Evolutionary conservation across 2,797 vertebrate species (phyloP), one percentile per base, ranked within the genome.

Genomic region (Balearica regulorum): DNA sequence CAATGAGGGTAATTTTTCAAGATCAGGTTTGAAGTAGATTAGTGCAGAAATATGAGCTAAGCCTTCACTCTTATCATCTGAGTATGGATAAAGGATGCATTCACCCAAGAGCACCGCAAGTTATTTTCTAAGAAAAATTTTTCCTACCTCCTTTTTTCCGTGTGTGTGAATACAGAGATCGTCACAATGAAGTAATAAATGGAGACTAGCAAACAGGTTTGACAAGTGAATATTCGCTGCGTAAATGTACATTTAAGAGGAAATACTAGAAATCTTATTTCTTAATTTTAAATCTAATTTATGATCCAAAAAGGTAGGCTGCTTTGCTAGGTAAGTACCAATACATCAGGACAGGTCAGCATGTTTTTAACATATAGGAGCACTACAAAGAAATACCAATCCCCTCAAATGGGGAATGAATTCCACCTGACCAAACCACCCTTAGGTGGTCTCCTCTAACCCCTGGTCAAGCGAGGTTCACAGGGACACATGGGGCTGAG

Each of bases 31-130:
- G 92, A 98, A 94, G 96, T 86, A 93, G 96, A 97, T 97, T 90
- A 97, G 96, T 91, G 93, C 91, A 96, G 97, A 97, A 97, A 96
- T 95, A 94, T 96, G 93, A 98, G 94, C 96, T 91, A 93, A 97
- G 95, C 78, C 72, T 92, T 95, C 94, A 89, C 80, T 96, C 96
- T 97, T 93, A 84, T 97, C 92, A 97, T 97, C 73, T 94, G 90
- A 94, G 92, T 95, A 97, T 93, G 97, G 91, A 97, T 94, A 97
- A 95, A 96, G 88, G 94, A 96, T 96, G 94, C 75, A 94, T 97
- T 97, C 96, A 96, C 91, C 73, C 78, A 80, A 96, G 87, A 97
- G 87, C 90, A 93, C 90, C 1, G 11, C 90, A 96, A 98, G 96
- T 97, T 96, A 93, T 97, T 97, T 96, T 86, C 83, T 72, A 89